These are phyloP conservation scores for Enteromius unitaeniatus DNA, from an alignment of 2,797 vertebrate species.

Conservation along the genomic window DNA sequence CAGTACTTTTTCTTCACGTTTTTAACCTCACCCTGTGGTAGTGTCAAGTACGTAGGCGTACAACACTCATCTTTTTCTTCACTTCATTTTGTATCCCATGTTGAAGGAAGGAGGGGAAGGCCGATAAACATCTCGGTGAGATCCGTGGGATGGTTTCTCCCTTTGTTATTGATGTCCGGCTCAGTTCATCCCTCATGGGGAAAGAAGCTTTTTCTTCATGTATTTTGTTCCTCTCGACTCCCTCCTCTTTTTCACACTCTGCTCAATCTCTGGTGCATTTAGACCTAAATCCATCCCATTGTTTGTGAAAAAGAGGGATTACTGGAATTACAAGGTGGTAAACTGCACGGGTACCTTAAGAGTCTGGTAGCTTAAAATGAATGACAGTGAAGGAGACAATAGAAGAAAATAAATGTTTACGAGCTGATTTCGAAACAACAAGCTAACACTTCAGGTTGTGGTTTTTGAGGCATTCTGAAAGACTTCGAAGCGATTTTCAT, in stretches of 20 bases:
- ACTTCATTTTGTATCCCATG: conserved; percentile 19
- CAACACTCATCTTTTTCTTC: conserved; percentile 32
- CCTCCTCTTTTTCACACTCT: conserved; percentile 4
- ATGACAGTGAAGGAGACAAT: neutral
- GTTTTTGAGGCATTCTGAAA: conserved; percentile 19
- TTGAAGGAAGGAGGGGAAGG: neutral
- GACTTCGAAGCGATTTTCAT: conserved; percentile 31
- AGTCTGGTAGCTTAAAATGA: conserved; percentile 18
- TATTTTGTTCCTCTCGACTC: neutral
- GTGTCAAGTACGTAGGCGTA: conserved; percentile 3
- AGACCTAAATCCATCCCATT: conserved; percentile 28
- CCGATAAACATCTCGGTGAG: conserved; percentile 34
- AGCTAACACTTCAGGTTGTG: conserved; percentile 13
- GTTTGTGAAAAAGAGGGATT: conserved; percentile 31
- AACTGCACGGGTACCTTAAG: neutral
- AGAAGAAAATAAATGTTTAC: conserved; percentile 13
- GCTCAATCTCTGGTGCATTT: conserved; percentile 11
- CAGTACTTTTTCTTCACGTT: neutral
- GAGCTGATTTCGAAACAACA: conserved; percentile 30
- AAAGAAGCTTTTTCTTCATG: neutral
- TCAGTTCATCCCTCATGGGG: conserved; percentile 32
- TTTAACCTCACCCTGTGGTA: conserved; percentile 16
- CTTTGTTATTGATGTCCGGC: conserved; percentile 47
- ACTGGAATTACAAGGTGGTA: conserved; percentile 24
- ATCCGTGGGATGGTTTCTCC: conserved; percentile 42